phyloP scores from a whole-genome alignment of 1,140 invertebrate genomes.

The Lepidurus packardi region DNA sequence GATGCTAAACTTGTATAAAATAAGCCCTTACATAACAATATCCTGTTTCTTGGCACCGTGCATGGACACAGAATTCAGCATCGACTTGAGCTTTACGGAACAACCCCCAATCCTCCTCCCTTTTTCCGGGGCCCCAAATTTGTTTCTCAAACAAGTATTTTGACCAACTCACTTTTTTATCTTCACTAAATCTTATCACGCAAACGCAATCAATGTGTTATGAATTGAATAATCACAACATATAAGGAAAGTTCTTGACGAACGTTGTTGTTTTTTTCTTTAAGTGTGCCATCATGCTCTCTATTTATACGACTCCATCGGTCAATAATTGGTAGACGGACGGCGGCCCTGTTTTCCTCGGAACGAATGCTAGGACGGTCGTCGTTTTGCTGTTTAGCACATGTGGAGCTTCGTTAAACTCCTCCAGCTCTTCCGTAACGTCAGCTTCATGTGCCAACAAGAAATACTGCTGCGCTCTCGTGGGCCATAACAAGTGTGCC shows the following conservation, averaged over 20 bases:
- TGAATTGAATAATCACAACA: slow-evolving; percentile 1
- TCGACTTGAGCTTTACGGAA: background rate
- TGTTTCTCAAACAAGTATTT: no score
- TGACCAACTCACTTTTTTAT: no score
- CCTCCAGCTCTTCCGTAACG: slow-evolving; percentile 74
- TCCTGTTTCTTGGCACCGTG: slow-evolving; percentile 8
- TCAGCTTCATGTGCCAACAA: slow-evolving; percentile 62
- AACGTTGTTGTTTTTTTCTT: background rate
- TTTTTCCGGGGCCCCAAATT: background rate
- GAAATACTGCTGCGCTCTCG: slow-evolving; percentile 81
- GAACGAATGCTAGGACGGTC: background rate
- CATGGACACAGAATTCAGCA: slow-evolving; percentile 7
- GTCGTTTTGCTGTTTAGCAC: slow-evolving; percentile 55
- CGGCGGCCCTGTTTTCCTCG: background rate
- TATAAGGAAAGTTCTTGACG: slow-evolving; percentile 6
- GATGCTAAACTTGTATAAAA: slow-evolving; percentile 14
- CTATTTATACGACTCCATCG: background rate
- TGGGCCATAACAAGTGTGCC: slow-evolving; percentile 89
- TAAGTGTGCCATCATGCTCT: background rate
- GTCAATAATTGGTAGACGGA: slow-evolving; percentile 10
- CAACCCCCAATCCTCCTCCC: background rate
- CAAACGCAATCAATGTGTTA: background rate
- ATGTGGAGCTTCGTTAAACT: slow-evolving; percentile 88
- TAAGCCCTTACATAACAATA: background rate
- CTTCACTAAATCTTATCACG: background rate